Base-by-base conservation (phyloP, 2,888 invertebrate species). In the Bruchidius siliquastri region DNA sequence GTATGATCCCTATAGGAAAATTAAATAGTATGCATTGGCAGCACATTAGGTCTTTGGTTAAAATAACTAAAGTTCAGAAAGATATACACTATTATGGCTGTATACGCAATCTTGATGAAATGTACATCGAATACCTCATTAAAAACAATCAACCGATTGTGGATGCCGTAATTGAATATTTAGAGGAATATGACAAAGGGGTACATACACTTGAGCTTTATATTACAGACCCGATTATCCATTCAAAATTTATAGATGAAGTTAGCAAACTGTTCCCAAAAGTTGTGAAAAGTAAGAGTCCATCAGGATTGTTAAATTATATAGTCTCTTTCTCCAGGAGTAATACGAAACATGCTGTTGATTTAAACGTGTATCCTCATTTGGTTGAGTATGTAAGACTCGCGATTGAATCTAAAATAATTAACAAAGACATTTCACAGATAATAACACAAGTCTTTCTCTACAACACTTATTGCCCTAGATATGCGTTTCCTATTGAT, bases 11-110 rank as follows among this genome's bases (percentile, higher is more conserved):
- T 20, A 32, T 75, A 2, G 73, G 75, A 21, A 67, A 72, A 2
- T 68, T 78, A 18, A 76, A 75, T n/a, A 78, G 77, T 71, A 76
- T 72, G 13, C 78, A 79, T 49, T 80, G 80, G 79, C 77, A 79
- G 26, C 76, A 76, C 68, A 74, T 80, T 21, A 77, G 77, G 66
- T 77, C 79, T 73, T 73, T 76, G 67, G 69, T 79, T 13, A 75
- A 77, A 68, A 72, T 78, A 18, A 70, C 74, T 20, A 74, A 76
- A 30, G 30, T 75, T 1, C 76, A 73, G 69, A 76, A 74, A 10
- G 72, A 76, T 20, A 68, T 71, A 10, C 22, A 21, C 0, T 74
- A 75, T 21, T 74, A 71, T 68, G n/a, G 20, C 21, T 26, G 22
- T 69, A 21, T 30, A 20, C 13, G 18, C 3, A 18, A 30, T 26